A percentile compares a stretch with the other conserved stretches of the same genome.
Conservation (phyloP, 2,797 vertebrate genomes). For the Oreortyx pictus region DNA sequence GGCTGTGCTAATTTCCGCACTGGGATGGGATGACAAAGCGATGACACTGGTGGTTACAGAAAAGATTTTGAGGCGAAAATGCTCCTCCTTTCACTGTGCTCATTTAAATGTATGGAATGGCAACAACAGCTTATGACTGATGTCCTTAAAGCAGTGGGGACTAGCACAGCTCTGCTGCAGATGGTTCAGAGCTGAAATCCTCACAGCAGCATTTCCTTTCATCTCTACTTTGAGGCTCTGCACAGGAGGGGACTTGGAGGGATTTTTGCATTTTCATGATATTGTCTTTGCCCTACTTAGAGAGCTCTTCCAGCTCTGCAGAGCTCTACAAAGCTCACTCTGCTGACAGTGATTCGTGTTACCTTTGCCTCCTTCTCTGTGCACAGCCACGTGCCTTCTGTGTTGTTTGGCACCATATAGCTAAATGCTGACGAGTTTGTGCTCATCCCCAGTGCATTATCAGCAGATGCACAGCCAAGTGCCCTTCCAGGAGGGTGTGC, state of each 20-base stretch:
- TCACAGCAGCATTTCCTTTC: background rate
- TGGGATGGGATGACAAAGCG: background rate
- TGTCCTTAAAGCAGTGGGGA: fast-evolving
- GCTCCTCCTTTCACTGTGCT: background rate
- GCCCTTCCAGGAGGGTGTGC: background rate
- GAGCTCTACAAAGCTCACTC: fast-evolving
- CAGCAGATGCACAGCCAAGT: fast-evolving
- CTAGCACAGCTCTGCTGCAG: background rate
- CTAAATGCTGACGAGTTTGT: background rate
- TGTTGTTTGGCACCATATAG: background rate
- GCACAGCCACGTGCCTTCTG: fast-evolving
- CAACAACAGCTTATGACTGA: background rate
- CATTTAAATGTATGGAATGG: background rate
- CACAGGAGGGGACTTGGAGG: fast-evolving
- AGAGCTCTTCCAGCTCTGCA: background rate
- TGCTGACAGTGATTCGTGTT: fast-evolving
- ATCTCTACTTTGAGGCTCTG: background rate
- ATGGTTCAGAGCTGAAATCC: background rate
- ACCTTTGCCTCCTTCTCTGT: fast-evolving
- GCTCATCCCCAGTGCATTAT: fast-evolving
- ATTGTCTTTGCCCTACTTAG: background rate
- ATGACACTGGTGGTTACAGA: background rate
- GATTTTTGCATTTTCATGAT: background rate
- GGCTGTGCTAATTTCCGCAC: background rate
- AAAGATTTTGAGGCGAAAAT: background rate